Percentiles rank a stretch among this genome's conserved stretches.
These are phyloP conservation scores for Campoplex nolae DNA, from an alignment of 2,888 invertebrate genomes.

Conservation along the genomic window DNA sequence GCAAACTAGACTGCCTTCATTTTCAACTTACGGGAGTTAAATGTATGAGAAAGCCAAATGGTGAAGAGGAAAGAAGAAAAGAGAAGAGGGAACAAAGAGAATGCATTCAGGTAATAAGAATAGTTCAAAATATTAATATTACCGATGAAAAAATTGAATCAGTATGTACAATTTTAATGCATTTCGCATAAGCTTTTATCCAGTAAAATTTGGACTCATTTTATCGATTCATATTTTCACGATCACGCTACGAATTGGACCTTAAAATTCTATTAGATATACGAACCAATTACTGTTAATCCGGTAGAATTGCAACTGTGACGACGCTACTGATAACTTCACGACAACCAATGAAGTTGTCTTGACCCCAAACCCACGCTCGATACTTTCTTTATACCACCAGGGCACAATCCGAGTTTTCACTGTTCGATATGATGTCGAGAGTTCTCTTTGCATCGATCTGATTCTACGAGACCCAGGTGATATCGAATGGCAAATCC, in stretches of 20 bases:
- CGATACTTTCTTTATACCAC: not conserved
- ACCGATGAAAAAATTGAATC: not conserved
- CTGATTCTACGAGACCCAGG: slow-evolving; percentile 8
- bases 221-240: not conserved
- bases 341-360: not conserved
- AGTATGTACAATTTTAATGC: not conserved
- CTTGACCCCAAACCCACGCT: not conserved
- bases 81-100: slow-evolving; percentile 6
- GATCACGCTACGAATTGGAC: not conserved
- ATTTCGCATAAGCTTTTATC: not conserved
- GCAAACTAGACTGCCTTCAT: slow-evolving; percentile 79
- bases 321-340: not conserved
- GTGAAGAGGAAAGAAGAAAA: slow-evolving; percentile 27
- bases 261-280: not conserved
- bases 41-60: slow-evolving; percentile 28
- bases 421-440: slow-evolving; percentile 52
- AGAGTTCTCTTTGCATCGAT: not conserved
- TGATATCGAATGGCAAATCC: slow-evolving; percentile 17
- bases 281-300: not conserved
- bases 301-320: not conserved
- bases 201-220: not conserved
- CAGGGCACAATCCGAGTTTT: slow-evolving; percentile 7
- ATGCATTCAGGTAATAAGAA: slow-evolving; percentile 12
- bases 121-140: not conserved
- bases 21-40: slow-evolving; percentile 55